phyloP scores from a whole-genome alignment of 2,113 vertebrate species.

The Cavia aperea region DNA sequence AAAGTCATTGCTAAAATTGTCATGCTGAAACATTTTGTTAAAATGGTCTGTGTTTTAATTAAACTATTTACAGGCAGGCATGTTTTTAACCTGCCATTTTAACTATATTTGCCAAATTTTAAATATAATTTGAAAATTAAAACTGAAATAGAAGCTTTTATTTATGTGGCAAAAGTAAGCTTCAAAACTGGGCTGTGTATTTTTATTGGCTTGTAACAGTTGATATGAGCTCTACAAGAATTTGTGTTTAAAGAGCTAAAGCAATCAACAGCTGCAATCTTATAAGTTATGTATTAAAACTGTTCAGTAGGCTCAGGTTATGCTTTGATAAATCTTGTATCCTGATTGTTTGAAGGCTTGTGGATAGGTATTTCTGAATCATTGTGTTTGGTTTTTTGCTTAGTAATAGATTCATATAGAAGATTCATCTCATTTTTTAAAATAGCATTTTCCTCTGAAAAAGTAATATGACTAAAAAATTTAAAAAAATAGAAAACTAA shows the following conservation, averaged over 20 bases:
- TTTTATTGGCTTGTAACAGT: slow-evolving; percentile 67
- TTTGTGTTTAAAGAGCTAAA: slow-evolving; percentile 40
- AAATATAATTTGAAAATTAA: slow-evolving; percentile 49
- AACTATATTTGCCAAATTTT: slow-evolving; percentile 62
- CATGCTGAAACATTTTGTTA: slow-evolving; percentile 60
- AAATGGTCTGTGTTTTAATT: slow-evolving; percentile 61
- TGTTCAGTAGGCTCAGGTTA: background rate
- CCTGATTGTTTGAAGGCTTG: background rate
- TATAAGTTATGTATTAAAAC: background rate
- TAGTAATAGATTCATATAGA: background rate
- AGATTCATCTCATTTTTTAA: slow-evolving; percentile 14
- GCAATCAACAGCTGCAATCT: slow-evolving; percentile 51
- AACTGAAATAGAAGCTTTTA: slow-evolving; percentile 59
- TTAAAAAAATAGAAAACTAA: background rate
- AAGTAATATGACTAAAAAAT: slow-evolving; percentile 39
- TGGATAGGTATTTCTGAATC: background rate
- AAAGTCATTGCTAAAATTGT: slow-evolving; percentile 60
- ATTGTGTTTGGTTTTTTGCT: background rate
- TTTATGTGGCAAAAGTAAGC: slow-evolving; percentile 57
- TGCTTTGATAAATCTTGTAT: slow-evolving; percentile 21
- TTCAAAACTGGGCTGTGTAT: slow-evolving; percentile 68
- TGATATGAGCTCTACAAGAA: slow-evolving; percentile 68
- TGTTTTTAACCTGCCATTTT: slow-evolving; percentile 62
- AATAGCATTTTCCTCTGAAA: background rate
- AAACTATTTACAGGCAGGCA: slow-evolving; percentile 45